Evolutionary conservation across 1,140 invertebrate genomes (phyloP), one percentile per base, ranked within the genome.

Genomic region (Homalodisca vitripennis): DNA sequence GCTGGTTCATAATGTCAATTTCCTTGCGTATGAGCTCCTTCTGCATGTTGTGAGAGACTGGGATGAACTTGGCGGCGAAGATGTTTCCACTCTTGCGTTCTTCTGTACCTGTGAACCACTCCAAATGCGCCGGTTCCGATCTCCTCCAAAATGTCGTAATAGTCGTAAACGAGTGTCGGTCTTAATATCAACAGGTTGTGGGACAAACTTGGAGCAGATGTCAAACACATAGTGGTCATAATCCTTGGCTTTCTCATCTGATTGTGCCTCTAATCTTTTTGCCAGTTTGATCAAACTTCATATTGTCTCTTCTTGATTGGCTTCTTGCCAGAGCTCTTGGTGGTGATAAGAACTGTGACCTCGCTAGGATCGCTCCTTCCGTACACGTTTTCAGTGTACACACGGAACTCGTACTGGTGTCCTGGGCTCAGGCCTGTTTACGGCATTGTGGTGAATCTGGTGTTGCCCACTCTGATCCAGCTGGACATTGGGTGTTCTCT

Each of bases 31-130:
- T 98, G 0, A 98, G 84, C 77, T 97, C 93, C 78, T 98, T 99
- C 80, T 99, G 97, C 86, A 95, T 91, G 17, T 92, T 88, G 76
- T 96, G 94, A 0, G 94, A 90, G 17, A 97, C 95, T 2, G 96
- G 96, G 75, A 99, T 98, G 80, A 99, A 99, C 82, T 99, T 99
- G 47, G 97, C 98, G 0, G 98, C 98, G 81, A 98, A 99, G 57
- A 95, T 95, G 77, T 97, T 95, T 17, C 97, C 97, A 55, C 96
- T 98, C 29, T 93, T 87, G 72, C 95, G 89, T 82, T 99, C 98
- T n/a, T 24, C 96, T 87, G 78, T 97, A 99, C 30, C 98, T 86
- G 78, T 99, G 98, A 0, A 99, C 98, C 27, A 99, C 97, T 65
- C 98, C 98, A 80, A 99, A 99, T 3, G 98, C 97, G 57, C 98